These are phyloP conservation scores for Diachasmimorpha longicaudata DNA, from an alignment of 1,140 invertebrate genomes.

Conservation along the genomic window DNA sequence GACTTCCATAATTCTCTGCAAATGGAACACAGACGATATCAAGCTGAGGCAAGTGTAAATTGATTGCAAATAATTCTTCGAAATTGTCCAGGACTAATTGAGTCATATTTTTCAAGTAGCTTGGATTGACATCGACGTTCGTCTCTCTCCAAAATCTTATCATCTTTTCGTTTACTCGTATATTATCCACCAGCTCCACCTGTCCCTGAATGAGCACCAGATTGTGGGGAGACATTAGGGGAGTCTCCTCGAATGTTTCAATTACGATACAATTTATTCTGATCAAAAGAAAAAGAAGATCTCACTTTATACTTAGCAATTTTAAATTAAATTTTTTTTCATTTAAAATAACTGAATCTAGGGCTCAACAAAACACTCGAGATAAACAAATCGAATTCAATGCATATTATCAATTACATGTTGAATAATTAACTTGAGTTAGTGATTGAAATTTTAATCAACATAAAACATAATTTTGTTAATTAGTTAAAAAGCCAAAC, in stretches of 20 bases:
- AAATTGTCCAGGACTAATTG: slow-evolving; percentile 62
- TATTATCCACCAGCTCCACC: slow-evolving; percentile 12
- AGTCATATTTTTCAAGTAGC: slow-evolving; percentile 66
- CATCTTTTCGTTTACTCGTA: slow-evolving; percentile 14
- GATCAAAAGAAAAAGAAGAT: neutral
- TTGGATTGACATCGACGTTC: slow-evolving; percentile 50
- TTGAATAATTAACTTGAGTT: too few relatives aligned
- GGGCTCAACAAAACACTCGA: too few relatives aligned
- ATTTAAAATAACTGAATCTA: too few relatives aligned
- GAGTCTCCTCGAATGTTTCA: slow-evolving; percentile 64
- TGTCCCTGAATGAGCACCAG: slow-evolving; percentile 67
- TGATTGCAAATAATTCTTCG: slow-evolving; percentile 66
- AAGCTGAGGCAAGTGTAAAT: slow-evolving; percentile 67
- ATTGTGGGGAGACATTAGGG: slow-evolving; percentile 71
- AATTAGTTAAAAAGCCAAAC: too few relatives aligned
- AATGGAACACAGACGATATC: slow-evolving; percentile 73
- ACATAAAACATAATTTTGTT: too few relatives aligned
- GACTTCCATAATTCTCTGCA: slow-evolving; percentile 58
- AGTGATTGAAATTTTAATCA: too few relatives aligned
- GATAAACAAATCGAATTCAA: too few relatives aligned
- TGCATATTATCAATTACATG: too few relatives aligned
- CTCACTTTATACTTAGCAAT: too few relatives aligned
- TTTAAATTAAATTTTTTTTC: too few relatives aligned
- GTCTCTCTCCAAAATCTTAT: slow-evolving; percentile 67
- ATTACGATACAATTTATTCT: slow-evolving; percentile 49